Evolutionary conservation across 2,113 vertebrate genomes (phyloP), one percentile per base, ranked within the genome.

Genomic region (Hemibagrus wyckioides): DNA sequence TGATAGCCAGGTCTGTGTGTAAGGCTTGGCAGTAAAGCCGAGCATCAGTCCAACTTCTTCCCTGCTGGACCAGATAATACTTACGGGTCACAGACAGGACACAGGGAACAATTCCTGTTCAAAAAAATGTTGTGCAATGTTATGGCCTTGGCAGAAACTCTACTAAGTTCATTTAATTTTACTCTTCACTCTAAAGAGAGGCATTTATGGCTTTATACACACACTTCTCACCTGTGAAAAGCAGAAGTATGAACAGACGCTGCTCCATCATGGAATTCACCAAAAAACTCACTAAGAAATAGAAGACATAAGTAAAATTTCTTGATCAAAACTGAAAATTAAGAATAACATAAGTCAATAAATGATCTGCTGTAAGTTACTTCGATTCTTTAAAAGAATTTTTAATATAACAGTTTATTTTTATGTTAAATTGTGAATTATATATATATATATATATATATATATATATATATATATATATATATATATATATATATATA

Each of bases 31-130:
- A 89, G 36, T 65, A 86, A 50, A 30, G 56, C 23, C 36, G 88
- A 83, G 88, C 82, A 69, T 80, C 61, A 5, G 54, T 23, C 85
- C 61, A 88, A 14, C 54, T 85, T 36, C 21, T 80, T 56, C 56
- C 25, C 39, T 84, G 15, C 50, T 86, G 36, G 21, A 88, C 52
- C 56, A 88, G 54, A 65, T 69, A 56, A 71, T 85, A 84, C 36
- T 28, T 61, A 67, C 15, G 52, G 39, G 30, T 36, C 23, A n/a
- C 39, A n/a, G 50, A 44, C 50, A 19, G 52, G 33, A 23, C 30
- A 36, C 80, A 30, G 21, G 65, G 41, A 23, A 54, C 65, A 41
- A 25, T 21, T 73, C 69, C 81, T 87, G 73, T 57, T 57, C 21
- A 3, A 30, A 80, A 39, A 39, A 30, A 23, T 21, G 48, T 52